Conservation (phyloP, 1,140 invertebrate genomes). For the Leptopilina clavipes region DNA sequence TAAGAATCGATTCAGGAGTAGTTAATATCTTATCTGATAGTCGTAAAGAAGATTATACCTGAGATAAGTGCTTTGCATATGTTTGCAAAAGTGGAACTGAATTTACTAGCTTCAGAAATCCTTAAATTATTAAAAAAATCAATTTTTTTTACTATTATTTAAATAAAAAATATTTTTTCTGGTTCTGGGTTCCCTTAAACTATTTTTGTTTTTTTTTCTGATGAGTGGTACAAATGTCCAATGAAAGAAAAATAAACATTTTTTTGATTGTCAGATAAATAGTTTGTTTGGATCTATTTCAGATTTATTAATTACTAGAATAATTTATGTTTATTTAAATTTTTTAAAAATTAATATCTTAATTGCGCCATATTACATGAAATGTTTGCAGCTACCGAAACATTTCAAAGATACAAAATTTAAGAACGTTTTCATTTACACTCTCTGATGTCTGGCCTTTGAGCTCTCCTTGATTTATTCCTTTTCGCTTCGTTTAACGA, state of each 20-base stretch:
- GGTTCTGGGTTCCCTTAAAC: too few species aligned
- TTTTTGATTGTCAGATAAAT: too few species aligned
- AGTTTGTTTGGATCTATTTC: too few species aligned
- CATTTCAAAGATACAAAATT: conserved; percentile 28
- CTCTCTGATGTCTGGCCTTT: conserved; percentile 34
- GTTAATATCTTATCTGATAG: conserved; percentile 14
- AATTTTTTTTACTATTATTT: neutral
- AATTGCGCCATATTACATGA: neutral
- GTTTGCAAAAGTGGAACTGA: neutral
- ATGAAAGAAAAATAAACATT: too few species aligned
- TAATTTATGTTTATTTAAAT: neutral
- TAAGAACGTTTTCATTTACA: conserved; percentile 43
- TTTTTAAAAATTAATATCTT: neutral
- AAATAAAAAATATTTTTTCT: too few species aligned
- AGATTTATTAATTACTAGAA: too few species aligned
- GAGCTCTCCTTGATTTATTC: conserved; percentile 45
- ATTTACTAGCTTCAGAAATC: neutral
- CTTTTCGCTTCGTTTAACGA: conserved; percentile 47
- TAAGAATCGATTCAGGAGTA: neutral
- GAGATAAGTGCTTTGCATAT: conserved; percentile 16
- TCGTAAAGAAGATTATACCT: neutral
- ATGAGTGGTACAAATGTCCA: too few species aligned
- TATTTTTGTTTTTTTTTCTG: too few species aligned
- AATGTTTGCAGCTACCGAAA: conserved; percentile 9
- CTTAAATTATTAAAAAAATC: neutral